A percentile compares a stretch with the other conserved stretches of the same genome.
Evolutionary conservation across 2,888 invertebrate species (phyloP).

Genomic region (Salticus scenicus): DNA sequence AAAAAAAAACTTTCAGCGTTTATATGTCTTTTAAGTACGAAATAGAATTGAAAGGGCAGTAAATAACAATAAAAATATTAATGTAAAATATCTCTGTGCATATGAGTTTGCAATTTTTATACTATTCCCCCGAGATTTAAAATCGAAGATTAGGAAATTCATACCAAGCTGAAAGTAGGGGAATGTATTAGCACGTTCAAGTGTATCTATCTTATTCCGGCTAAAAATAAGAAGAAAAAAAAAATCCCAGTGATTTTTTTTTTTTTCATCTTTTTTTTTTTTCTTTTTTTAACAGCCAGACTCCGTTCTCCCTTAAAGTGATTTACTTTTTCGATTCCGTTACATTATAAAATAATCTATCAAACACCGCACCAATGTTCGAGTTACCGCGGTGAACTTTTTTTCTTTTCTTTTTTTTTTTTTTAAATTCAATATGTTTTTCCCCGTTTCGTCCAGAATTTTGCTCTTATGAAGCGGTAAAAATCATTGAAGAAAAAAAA

Average conservation of each 20-base stretch:
- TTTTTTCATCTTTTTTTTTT: background rate
- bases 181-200: conserved; percentile 67
- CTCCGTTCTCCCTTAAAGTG: conserved; percentile 44
- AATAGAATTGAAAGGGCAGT: too few species aligned
- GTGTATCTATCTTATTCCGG: conserved; percentile 39
- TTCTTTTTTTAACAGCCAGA: conserved; percentile 51
- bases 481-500: too few species aligned
- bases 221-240: too few species aligned
- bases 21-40: too few species aligned
- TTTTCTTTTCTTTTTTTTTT: background rate
- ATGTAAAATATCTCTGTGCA: too few species aligned
- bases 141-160: conserved; percentile 61
- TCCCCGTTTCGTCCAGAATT: background rate
- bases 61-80: too few species aligned
- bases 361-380: conserved; percentile 23
- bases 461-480: background rate
- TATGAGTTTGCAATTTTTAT: conserved; percentile 33
- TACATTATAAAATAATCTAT: conserved; percentile 63
- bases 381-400: conserved; percentile 4
- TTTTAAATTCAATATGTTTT: conserved; percentile 11
- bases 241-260: background rate
- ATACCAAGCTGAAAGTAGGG: conserved; percentile 48
- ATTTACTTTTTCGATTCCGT: conserved; percentile 43
- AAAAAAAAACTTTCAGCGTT: too few species aligned
- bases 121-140: conserved; percentile 52